A percentile compares a stretch with the other conserved stretches of the same genome.
phyloP scores from a whole-genome alignment of 1,140 invertebrate genomes.

The Trinorchestia longiramus region DNA sequence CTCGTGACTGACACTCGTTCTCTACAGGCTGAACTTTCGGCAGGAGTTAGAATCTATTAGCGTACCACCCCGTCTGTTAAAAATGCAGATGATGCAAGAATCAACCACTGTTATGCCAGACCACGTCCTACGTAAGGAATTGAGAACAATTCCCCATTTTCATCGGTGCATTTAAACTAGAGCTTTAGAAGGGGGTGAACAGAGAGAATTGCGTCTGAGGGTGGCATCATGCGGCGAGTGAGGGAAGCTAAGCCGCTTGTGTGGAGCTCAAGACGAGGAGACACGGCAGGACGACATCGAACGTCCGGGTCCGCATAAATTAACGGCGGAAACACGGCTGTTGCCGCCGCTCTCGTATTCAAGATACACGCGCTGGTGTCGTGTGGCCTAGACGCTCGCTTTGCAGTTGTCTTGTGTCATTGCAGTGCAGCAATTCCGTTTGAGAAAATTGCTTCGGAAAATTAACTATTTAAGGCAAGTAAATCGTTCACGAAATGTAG shows the following conservation, averaged over 20 bases:
- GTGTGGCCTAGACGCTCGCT: background rate
- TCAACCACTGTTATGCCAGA: background rate
- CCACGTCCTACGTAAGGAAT: background rate
- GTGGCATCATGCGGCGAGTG: background rate
- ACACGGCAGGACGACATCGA: background rate
- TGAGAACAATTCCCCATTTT: background rate
- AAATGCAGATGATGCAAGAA: background rate
- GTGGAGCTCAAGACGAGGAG: conserved; percentile 9
- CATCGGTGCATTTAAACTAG: background rate
- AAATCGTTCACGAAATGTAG: no score
- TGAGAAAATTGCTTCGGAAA: no score
- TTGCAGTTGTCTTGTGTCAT: background rate
- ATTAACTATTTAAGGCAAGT: no score
- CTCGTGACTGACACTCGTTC: no score
- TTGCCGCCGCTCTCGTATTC: background rate
- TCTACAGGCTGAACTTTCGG: no score
- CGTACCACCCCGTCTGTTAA: background rate
- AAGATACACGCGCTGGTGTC: background rate
- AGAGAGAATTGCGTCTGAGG: background rate
- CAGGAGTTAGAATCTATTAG: background rate
- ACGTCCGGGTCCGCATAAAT: background rate
- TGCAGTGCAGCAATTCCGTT: no score
- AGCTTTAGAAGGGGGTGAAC: background rate
- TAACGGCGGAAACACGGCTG: background rate
- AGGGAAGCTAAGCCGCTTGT: conserved; percentile 11